Evolutionary conservation across 92 coral and sea anemone genomes (phyloP).

Genomic region (Ricordea florida): DNA sequence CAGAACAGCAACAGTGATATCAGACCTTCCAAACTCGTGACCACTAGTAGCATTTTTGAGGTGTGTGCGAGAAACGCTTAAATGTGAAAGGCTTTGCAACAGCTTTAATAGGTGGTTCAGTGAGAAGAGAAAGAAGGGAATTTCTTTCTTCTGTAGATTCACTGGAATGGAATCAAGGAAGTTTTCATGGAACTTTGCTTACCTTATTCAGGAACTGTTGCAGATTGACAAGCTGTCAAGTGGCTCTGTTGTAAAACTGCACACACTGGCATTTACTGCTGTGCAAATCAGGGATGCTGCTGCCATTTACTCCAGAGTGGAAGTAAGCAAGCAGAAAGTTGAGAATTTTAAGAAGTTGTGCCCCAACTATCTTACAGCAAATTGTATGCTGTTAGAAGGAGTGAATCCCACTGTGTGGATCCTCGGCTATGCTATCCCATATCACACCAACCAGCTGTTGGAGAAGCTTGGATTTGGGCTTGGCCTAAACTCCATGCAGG

Average conservation of each 20-base stretch:
- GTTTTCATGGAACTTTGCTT: constrained; percentile 48
- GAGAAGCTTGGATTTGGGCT: constrained; percentile 64
- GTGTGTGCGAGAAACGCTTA: constrained; percentile 45
- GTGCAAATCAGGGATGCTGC: constrained; percentile 53
- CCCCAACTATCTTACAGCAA: constrained; percentile 41
- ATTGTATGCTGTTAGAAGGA: constrained; percentile 20
- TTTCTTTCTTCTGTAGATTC: constrained; percentile 51
- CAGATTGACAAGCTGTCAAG: constrained; percentile 12
- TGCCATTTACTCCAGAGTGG: constrained; percentile 56
- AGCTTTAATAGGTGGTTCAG: constrained; percentile 48
- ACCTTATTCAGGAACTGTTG: constrained; percentile 32
- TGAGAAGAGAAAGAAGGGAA: constrained; percentile 37
- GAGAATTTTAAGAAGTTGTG: constrained; percentile 19
- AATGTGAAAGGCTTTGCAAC: constrained; percentile 63
- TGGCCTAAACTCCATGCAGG: constrained; percentile 75
- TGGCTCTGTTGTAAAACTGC: constrained; percentile 29
- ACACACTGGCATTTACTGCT: constrained; percentile 41
- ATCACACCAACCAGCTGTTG: constrained; percentile 54
- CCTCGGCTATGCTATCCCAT: constrained; percentile 72
- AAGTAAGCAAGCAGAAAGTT: constrained; percentile 21
- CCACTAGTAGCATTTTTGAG: constrained; percentile 36
- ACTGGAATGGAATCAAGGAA: constrained; percentile 62
- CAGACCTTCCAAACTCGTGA: constrained; percentile 38
- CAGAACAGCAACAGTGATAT: constrained; percentile 22
- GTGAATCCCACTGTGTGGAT: constrained; percentile 72